Evolutionary conservation across 2,888 invertebrate species (phyloP), one percentile per base, ranked within the genome.

Genomic region (Crioceris asparagi): DNA sequence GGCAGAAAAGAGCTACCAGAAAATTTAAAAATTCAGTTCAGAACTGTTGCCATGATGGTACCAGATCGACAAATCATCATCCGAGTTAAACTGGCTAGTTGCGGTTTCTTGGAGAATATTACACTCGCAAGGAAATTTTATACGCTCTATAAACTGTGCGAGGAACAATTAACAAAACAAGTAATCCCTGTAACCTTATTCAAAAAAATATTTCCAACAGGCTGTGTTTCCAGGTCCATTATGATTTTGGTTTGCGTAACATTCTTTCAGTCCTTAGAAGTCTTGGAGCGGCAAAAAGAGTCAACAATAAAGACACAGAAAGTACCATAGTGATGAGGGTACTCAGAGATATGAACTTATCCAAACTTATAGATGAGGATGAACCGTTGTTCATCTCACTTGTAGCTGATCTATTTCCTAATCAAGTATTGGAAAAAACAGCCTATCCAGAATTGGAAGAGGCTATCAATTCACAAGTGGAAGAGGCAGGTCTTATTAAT

Each of bases 41-140:
- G 96, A 36, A 93, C 93, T 0, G 94, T 96, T 0, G 92, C 96
- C 27, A 96, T 96, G 96, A 94, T 96, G 94, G 94, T 96, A 11
- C 94, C 96, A 0, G 96, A 96, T 62, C 69, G 94, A 40, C 94
- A 93, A 66, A 96, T 96, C 55, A 96, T 96, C 55, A 96, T 96
- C 49, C 71, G 94, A 45, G 96, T 96, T 1, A 96, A 96, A 66
- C 67, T 96, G 34, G 94, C 94, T 12, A 88, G 90, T 47, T 94
- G 94, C 60, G 96, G 96, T 17, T 96, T 96, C 62, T 67, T 93
- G 27, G 92, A 96, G 63, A 96, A 96, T 60, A 88, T 94, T 25
- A 90, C 91, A 0, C 68, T 96, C 6, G 91, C 96, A 0, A 73
- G 94, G 49, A 96, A 96, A 63, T 96, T 96, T 67, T 96, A 90